Conservation (phyloP, 2,113 vertebrate genomes). For the Zingel zingel region DNA sequence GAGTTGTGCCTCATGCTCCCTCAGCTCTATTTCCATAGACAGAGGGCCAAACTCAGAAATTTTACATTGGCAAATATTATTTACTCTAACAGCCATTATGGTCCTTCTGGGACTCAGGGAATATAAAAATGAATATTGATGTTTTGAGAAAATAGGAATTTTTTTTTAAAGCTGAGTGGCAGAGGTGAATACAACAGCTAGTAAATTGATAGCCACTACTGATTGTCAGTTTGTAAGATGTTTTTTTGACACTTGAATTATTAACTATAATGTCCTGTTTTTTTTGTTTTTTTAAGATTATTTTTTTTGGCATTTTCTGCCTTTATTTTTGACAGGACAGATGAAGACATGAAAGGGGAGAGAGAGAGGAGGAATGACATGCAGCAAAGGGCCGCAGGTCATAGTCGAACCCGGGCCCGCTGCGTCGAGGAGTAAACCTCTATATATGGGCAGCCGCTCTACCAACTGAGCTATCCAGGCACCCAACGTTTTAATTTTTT, state of each 20-base stretch:
- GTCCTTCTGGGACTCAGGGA: conserved; percentile 35
- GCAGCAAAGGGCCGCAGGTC: too few species aligned
- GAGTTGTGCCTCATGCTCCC: conserved; percentile 27
- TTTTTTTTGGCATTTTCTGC: too few species aligned
- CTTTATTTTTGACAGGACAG: too few species aligned
- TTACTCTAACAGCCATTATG: conserved; percentile 51
- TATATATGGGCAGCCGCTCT: too few species aligned
- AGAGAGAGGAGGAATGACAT: too few species aligned
- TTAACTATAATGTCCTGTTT: not conserved
- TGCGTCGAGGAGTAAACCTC: too few species aligned
- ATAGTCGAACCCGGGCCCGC: too few species aligned
- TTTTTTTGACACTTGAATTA: not conserved
- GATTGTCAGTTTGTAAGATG: not conserved
- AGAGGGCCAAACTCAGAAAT: conserved; percentile 54
- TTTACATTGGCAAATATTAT: conserved; percentile 55
- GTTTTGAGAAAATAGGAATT: not conserved
- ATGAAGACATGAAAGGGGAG: too few species aligned
- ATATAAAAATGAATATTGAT: not conserved
- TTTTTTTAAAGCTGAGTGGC: not conserved
- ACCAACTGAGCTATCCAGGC: too few species aligned
- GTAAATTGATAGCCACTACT: not conserved
- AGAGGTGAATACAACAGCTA: too few species aligned
- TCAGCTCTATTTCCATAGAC: conserved; percentile 49
- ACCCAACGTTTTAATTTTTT: too few species aligned
- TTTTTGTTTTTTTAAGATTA: too few species aligned